Conservation (phyloP, 1,140 invertebrate genomes). For the Bursaphelenchus mucronatus region DNA sequence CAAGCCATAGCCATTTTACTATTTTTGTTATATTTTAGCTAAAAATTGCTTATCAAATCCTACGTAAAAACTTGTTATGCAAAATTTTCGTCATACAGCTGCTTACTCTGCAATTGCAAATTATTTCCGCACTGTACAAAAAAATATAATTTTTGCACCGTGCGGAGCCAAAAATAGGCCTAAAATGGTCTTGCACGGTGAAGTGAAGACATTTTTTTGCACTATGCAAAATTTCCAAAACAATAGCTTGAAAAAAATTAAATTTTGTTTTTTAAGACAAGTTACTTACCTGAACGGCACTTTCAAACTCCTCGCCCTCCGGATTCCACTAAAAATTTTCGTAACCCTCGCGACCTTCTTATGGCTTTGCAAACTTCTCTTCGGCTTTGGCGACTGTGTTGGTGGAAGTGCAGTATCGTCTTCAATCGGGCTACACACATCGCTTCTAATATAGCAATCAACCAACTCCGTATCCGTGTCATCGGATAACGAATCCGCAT, state of each 20-base stretch:
- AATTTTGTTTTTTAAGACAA: too few relatives aligned
- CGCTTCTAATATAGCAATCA: background rate
- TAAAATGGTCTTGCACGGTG: too few relatives aligned
- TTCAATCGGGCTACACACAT: background rate
- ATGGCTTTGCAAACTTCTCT: constrained; percentile 1
- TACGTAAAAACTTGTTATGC: background rate
- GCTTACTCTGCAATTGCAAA: too few relatives aligned
- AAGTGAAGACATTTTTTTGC: too few relatives aligned
- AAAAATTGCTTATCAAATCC: background rate
- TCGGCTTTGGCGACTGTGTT: background rate
- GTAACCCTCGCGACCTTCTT: background rate
- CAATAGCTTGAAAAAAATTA: too few relatives aligned
- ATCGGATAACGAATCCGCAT: background rate
- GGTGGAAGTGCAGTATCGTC: background rate
- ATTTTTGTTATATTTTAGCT: too few relatives aligned
- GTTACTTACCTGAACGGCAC: background rate
- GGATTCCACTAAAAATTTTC: constrained; percentile 8
- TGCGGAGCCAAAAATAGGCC: too few relatives aligned
- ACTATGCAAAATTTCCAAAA: too few relatives aligned
- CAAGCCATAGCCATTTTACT: too few relatives aligned
- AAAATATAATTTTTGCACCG: too few relatives aligned
- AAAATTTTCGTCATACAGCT: background rate
- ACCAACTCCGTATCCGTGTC: constrained; percentile 1
- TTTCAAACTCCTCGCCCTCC: constrained; percentile 11
- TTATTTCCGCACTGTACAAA: too few relatives aligned